These are phyloP conservation scores for Scaptomyza flava DNA, from an alignment of 2,888 invertebrate genomes.

Conservation along the genomic window DNA sequence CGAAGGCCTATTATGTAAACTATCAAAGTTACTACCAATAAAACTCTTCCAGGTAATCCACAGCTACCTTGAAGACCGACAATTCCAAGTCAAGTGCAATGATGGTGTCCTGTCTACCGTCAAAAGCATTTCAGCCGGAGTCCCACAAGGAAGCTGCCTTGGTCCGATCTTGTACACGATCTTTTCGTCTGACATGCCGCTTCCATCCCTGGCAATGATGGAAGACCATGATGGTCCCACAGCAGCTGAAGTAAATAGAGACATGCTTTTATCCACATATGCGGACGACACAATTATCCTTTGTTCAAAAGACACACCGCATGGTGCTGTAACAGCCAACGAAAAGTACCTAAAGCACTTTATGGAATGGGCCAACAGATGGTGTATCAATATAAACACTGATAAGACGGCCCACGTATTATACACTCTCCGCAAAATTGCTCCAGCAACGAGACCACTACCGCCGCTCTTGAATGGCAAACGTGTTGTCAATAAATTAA, in stretches of 20 bases:
- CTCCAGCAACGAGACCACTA: background rate
- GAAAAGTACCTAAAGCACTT: background rate
- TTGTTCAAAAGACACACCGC: too few relatives aligned
- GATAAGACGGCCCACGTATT: background rate
- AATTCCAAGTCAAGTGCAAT: background rate
- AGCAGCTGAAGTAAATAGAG: too few relatives aligned
- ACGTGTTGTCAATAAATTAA: background rate
- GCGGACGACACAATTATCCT: constrained; percentile 15
- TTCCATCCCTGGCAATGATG: background rate
- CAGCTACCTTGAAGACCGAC: background rate
- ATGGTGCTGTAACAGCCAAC: too few relatives aligned
- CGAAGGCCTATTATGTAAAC: background rate
- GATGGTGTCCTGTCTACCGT: constrained; percentile 2
- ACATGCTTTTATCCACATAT: constrained; percentile 4
- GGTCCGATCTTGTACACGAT: too few relatives aligned
- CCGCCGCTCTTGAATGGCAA: background rate
- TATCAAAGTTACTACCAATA: background rate
- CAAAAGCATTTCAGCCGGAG: constrained; percentile 5
- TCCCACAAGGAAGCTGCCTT: too few relatives aligned
- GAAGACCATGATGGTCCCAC: background rate
- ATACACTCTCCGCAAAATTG: background rate
- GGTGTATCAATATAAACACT: background rate
- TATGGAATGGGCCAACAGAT: background rate
- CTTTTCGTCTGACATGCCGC: constrained; percentile 9
- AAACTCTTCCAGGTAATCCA: background rate